A percentile compares a stretch with the other conserved stretches of the same genome.
phyloP scores from a whole-genome alignment of 2,797 vertebrate genomes.

The Dicrostonyx torquatus region DNA sequence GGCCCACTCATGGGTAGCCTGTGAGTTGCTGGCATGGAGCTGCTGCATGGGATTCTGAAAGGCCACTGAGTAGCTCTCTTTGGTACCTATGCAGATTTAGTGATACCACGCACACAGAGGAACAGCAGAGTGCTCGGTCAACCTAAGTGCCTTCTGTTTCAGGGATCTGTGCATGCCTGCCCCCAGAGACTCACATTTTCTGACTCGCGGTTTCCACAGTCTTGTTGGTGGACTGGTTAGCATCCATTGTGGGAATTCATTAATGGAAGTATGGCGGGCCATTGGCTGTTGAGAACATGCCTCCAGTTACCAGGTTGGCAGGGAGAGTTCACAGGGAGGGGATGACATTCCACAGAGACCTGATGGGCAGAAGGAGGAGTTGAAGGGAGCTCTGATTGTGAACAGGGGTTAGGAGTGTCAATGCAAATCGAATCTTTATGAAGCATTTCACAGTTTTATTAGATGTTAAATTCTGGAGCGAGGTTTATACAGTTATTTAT shows the following conservation, averaged over 20 bases:
- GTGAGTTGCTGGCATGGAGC: background rate
- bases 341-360: background rate
- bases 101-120: background rate
- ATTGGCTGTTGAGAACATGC: no score
- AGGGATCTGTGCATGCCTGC: background rate
- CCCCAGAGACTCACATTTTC: background rate
- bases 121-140: background rate
- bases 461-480: constrained; percentile 24
- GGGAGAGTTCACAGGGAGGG: background rate
- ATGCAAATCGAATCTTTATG: background rate
- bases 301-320: background rate
- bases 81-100: background rate
- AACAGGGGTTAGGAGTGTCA: background rate
- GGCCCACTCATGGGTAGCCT: background rate
- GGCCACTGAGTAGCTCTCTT: background rate
- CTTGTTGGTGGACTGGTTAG: background rate
- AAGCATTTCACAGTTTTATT: background rate
- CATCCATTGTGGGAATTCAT: background rate
- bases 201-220: background rate
- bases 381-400: background rate
- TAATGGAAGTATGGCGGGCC: background rate
- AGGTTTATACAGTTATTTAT: background rate
- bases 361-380: background rate
- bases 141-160: background rate
- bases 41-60: background rate